Evolutionary conservation across 2,888 invertebrate genomes (phyloP).

Genomic region (Balanococcus diminutus): DNA sequence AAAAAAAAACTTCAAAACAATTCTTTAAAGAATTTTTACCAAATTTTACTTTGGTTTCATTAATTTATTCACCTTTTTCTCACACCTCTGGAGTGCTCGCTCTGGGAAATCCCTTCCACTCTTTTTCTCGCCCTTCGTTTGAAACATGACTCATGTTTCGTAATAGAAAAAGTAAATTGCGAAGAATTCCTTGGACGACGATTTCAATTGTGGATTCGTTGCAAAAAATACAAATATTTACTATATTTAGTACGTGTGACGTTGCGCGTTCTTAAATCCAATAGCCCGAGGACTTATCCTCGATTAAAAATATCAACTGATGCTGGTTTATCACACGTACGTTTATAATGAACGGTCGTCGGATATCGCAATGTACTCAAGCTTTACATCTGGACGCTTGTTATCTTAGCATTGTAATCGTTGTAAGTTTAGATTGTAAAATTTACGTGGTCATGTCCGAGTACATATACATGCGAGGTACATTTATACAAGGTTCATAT

Average conservation of each 20-base stretch:
- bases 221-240: neutral
- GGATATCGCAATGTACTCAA: neutral
- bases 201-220: neutral
- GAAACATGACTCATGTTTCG: neutral
- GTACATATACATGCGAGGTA: neutral
- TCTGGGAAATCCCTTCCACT: neutral
- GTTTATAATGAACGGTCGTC: neutral
- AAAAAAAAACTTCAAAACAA: no score
- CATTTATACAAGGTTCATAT: neutral
- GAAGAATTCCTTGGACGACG: neutral
- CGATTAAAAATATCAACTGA: neutral
- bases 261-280: neutral
- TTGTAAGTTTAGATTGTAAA: slow-evolving; percentile 22
- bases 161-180: neutral
- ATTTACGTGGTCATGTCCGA: neutral
- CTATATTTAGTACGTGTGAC: neutral
- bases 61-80: no score
- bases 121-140: neutral
- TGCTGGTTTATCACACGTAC: slow-evolving; percentile 8
- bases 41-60: no score
- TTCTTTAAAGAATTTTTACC: no score
- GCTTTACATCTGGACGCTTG: neutral
- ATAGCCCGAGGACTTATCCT: neutral
- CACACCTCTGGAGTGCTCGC: neutral
- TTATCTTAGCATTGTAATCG: slow-evolving; percentile 35